These are phyloP conservation scores for Turritopsis dohrnii DNA, from an alignment of 30 jellyfish, hydroid and myxozoan species.

Conservation along the genomic window DNA sequence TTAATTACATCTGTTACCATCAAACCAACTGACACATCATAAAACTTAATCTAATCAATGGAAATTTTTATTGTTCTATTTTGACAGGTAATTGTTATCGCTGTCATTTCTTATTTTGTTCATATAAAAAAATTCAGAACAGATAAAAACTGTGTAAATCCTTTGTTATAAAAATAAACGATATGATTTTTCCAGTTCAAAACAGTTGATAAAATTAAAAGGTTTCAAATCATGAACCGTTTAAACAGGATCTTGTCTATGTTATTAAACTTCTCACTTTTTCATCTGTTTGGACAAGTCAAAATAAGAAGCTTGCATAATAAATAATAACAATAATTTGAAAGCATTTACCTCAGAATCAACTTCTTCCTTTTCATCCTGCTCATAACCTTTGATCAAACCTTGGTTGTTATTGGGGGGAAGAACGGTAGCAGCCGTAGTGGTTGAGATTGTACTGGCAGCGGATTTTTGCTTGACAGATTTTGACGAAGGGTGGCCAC, in stretches of 20 bases:
- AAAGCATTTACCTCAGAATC: constrained; percentile 25
- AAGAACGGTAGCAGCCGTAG: constrained; percentile 22
- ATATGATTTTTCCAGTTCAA: not conserved
- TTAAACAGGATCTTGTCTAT: not conserved
- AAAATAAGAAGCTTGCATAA: not conserved
- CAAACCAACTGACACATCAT: not conserved
- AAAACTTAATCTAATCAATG: not conserved
- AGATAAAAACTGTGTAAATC: not conserved
- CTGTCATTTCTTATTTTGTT: not conserved
- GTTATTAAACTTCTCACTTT: constrained; percentile 21
- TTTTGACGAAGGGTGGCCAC: constrained; percentile 61
- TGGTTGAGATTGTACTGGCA: constrained; percentile 22
- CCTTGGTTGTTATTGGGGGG: constrained; percentile 56
- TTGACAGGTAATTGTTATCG: not conserved
- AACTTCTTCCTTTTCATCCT: constrained; percentile 55
- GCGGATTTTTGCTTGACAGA: constrained; percentile 38
- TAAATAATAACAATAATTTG: not conserved
- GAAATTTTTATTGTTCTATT: not conserved
- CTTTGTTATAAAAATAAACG: no score
- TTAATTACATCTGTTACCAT: not conserved
- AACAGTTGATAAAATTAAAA: no score
- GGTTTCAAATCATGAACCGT: not conserved
- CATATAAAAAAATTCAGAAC: not conserved
- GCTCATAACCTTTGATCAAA: constrained; percentile 68
- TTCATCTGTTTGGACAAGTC: constrained; percentile 15